Evolutionary conservation across 2,888 invertebrate species (phyloP).

Genomic region (Coecobrya sp.): DNA sequence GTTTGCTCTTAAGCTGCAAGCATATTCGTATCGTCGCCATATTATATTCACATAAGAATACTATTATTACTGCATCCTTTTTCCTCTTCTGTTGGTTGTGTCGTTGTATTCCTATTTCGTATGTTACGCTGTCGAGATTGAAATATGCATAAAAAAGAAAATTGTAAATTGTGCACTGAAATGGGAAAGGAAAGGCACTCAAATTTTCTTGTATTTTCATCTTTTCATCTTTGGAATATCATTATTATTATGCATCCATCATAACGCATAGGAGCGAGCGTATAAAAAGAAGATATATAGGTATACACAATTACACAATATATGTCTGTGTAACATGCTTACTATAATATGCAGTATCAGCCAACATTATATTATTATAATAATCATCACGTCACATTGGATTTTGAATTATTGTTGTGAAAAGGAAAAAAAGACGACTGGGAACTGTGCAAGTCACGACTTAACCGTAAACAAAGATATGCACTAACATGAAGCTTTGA

Average conservation of each 20-base stretch:
- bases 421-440: neutral
- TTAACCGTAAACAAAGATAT: neutral
- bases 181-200: neutral
- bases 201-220: neutral
- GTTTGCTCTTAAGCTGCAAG: neutral
- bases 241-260: slow-evolving; percentile 45
- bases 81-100: neutral
- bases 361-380: neutral
- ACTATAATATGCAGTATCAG: neutral
- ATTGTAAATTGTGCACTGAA: slow-evolving; percentile 20
- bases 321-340: too few relatives aligned
- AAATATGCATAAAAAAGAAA: slow-evolving; percentile 22
- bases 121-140: neutral
- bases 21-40: neutral
- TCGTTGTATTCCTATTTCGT: neutral
- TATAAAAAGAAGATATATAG: neutral
- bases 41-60: neutral
- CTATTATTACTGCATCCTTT: neutral
- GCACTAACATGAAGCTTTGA: neutral
- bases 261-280: neutral
- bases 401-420: slow-evolving; percentile 13
- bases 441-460: slow-evolving; percentile 16
- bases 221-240: neutral
- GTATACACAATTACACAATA: too few relatives aligned
- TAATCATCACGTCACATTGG: neutral